Conservation (phyloP, 2,797 vertebrate genomes). For the Enteromius afrohamiltoni region DNA sequence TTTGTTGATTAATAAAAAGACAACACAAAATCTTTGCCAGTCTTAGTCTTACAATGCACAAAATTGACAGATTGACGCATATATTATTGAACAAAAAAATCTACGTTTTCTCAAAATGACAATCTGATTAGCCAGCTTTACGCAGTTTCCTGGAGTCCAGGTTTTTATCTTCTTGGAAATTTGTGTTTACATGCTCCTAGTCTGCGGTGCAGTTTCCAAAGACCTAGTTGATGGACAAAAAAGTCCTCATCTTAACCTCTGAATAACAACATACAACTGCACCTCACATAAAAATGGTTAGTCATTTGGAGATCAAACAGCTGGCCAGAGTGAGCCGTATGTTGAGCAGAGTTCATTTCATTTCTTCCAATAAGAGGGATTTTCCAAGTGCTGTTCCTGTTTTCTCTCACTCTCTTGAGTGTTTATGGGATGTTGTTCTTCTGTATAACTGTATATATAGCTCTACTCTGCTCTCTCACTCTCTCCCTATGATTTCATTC, state of each 20-base stretch:
- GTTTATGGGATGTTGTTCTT: neutral
- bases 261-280: neutral
- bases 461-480: neutral
- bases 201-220: neutral
- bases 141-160: conserved; percentile 1
- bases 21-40: neutral
- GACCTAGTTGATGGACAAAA: neutral
- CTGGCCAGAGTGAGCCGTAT: neutral
- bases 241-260: neutral
- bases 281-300: neutral
- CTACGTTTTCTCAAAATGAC: neutral
- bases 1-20: conserved; percentile 16
- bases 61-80: neutral
- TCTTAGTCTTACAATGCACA: neutral
- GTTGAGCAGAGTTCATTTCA: neutral
- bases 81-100: neutral
- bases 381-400: conserved; percentile 12
- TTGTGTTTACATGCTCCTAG: neutral
- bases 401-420: conserved; percentile 8
- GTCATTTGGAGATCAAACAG: neutral
- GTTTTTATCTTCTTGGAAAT: conserved; percentile 4
- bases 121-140: neutral
- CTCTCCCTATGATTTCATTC: conserved; percentile 11
- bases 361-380: neutral
- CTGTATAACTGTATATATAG: neutral